Evolutionary conservation across 1,140 invertebrate species (phyloP).

Genomic region (Oncopodura yosiiana): DNA sequence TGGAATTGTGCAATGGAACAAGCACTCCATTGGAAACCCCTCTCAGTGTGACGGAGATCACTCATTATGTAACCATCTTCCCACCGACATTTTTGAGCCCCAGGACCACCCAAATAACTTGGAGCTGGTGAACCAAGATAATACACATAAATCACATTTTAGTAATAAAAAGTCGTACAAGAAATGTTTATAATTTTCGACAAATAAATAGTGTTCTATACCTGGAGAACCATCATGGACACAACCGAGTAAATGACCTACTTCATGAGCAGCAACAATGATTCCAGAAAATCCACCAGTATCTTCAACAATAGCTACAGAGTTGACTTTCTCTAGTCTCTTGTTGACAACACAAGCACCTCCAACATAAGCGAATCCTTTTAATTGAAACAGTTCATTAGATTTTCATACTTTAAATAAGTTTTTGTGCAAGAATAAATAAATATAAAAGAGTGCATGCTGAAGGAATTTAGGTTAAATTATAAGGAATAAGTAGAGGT

Average conservation of each 20-base stretch:
- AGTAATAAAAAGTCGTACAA: too few relatives aligned
- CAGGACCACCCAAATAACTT: constrained; percentile 83
- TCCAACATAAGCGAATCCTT: constrained; percentile 92
- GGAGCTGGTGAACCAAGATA: constrained; percentile 90
- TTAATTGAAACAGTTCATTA: constrained; percentile 30
- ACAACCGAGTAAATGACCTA: constrained; percentile 84
- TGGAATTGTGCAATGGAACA: constrained; percentile 90
- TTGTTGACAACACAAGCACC: constrained; percentile 93
- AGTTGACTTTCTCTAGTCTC: constrained; percentile 88
- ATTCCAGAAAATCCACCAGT: constrained; percentile 92
- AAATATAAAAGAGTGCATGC: background rate
- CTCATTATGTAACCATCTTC: constrained; percentile 95
- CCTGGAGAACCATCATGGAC: constrained; percentile 91
- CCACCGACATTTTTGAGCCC: constrained; percentile 90
- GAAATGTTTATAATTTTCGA: too few relatives aligned
- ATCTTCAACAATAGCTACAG: constrained; percentile 90
- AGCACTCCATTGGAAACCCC: constrained; percentile 87
- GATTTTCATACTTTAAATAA: background rate
- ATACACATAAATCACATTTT: too few relatives aligned
- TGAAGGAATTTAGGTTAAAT: background rate
- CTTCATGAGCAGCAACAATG: constrained; percentile 91
- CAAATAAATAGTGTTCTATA: too few relatives aligned
- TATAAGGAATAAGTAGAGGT: constrained; percentile 7
- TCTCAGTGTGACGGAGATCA: constrained; percentile 83
- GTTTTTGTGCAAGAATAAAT: background rate